These are phyloP conservation scores for Chymomyza caudatula DNA, from an alignment of 2,888 invertebrate genomes.

Conservation along the genomic window DNA sequence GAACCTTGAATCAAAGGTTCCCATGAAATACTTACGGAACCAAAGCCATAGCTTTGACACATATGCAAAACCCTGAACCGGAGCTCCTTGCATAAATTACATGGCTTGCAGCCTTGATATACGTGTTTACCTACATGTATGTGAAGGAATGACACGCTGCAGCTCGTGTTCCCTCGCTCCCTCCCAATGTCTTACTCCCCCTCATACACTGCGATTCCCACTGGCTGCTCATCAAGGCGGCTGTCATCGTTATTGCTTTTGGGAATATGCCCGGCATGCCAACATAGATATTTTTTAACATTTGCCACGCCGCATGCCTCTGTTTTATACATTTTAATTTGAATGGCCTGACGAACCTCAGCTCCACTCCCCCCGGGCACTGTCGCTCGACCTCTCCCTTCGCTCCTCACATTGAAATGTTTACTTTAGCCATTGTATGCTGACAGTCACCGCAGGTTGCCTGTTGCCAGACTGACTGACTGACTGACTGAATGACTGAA, in stretches of 20 bases:
- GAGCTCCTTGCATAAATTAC: neutral
- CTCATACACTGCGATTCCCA: neutral
- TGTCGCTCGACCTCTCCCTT: conserved; percentile 1
- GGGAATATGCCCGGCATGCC: conserved; percentile 33
- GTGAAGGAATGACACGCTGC: conserved; percentile 4
- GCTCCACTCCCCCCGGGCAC: neutral
- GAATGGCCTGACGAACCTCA: conserved; percentile 25
- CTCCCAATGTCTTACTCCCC: too few species aligned
- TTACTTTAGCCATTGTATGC: conserved; percentile 1
- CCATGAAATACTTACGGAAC: too few species aligned
- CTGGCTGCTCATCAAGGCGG: conserved; percentile 9
- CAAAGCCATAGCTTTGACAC: too few species aligned
- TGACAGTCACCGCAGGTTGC: conserved; percentile 12
- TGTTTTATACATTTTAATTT: conserved; percentile 67
- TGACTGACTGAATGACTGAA: conserved; percentile 17
- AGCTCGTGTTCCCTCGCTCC: neutral
- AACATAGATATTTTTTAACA: neutral
- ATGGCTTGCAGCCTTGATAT: neutral
- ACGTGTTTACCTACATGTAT: neutral
- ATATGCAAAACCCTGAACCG: neutral
- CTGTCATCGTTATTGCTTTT: conserved; percentile 70
- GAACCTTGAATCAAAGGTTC: too few species aligned
- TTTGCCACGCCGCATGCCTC: conserved; percentile 45
- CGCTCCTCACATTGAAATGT: neutral
- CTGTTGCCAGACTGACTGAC: conserved; percentile 10